A percentile compares a stretch with the other conserved stretches of the same genome.
Conservation (phyloP, 2,888 invertebrate genomes). For the Drosophila conformis region DNA sequence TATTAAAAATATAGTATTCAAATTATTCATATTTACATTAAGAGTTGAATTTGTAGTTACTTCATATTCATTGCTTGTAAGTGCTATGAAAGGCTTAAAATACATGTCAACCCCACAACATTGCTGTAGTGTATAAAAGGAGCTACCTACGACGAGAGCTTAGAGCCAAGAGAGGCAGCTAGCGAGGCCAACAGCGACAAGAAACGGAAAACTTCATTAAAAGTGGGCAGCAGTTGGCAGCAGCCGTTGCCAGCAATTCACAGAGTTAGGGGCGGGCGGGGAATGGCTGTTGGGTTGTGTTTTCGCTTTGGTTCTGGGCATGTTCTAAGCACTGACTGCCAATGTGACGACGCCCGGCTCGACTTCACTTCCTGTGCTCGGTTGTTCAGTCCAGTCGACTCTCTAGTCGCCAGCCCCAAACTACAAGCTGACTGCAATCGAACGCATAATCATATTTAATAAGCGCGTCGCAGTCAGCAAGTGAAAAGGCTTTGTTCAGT, state of each 20-base stretch:
- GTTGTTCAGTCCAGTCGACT: slow-evolving; percentile 12
- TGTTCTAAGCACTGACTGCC: slow-evolving; percentile 53
- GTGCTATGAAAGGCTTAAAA: background rate
- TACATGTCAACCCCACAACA: background rate
- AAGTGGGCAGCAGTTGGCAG: slow-evolving; percentile 74
- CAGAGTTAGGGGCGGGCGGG: background rate
- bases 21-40: background rate
- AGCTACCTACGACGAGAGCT: slow-evolving; percentile 17
- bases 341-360: slow-evolving; percentile 77
- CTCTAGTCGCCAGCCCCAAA: slow-evolving; percentile 27
- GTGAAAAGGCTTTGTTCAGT: slow-evolving; percentile 46
- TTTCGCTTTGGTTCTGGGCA: slow-evolving; percentile 28
- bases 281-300: slow-evolving; percentile 12
- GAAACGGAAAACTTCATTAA: slow-evolving; percentile 77
- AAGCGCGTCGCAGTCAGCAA: slow-evolving; percentile 65
- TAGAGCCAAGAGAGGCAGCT: slow-evolving; percentile 13
- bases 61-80: background rate
- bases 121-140: slow-evolving; percentile 34
- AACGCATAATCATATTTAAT: slow-evolving; percentile 80
- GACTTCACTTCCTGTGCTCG: slow-evolving; percentile 73
- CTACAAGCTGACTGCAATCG: slow-evolving; percentile 60
- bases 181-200: slow-evolving; percentile 58
- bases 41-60: too few relatives aligned
- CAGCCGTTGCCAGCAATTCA: slow-evolving; percentile 38
- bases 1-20: too few relatives aligned